Evolutionary conservation across 92 coral and sea anemone species (phyloP), one percentile per base, ranked within the genome.

Genomic region (Nematostella vectensis): DNA sequence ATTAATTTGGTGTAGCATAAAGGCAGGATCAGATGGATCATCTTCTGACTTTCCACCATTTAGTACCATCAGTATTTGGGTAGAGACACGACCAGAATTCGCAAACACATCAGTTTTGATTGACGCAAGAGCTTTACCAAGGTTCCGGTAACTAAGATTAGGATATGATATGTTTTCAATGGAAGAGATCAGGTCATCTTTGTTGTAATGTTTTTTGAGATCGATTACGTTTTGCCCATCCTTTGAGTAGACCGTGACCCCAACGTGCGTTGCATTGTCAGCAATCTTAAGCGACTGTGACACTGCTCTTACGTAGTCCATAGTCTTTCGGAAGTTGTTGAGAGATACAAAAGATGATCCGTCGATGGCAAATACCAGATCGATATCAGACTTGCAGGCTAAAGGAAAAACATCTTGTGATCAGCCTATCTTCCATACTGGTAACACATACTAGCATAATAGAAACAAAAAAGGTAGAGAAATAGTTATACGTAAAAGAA

Each of bases 151-250:
- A 6, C 23, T 11, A 4, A 4, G 12, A 17, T 45, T 19, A 8
- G 51, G 51, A 58, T 58, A 58, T 0, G 6, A 29, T 4, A 38
- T 48, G 24, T 29, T 51, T 20, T 27, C 24, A 18, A 58, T 40
- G 47, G 37, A 50, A 15, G 16, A 16, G 4, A 25, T 10, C 6
- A 58, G 19, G 24, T 20, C 15, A 3, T 20, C 20, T 20, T 36
- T 10, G 18, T 11, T 17, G 51, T 45, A 10, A 22, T 45, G 18
- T 19, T 45, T 8, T 4, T 45, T 45, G 11, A 45, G 51, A 19
- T 45, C 51, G 4, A 45, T 10, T 6, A 22, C 51, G 4, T 4
- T 45, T 17, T 45, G 51, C 21, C 11, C 51, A 4, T 4, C 51
- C 23, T 11, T 45, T 9, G 51, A 8, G 23, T 45, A 45, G 9